Conservation (phyloP, 2,113 vertebrate genomes). For the Ophthalmolycus amberensis region DNA sequence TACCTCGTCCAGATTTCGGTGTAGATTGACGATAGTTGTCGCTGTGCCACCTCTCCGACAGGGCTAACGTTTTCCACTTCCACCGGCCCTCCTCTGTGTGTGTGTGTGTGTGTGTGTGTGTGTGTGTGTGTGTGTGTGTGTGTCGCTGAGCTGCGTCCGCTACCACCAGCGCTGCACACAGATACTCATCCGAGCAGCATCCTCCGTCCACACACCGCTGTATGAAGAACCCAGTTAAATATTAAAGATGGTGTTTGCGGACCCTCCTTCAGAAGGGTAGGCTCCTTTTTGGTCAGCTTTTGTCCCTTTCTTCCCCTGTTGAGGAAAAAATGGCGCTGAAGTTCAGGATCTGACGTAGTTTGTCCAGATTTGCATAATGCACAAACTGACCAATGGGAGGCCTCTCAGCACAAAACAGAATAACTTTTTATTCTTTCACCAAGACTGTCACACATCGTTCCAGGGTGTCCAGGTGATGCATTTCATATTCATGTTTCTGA, state of each 20-base stretch:
- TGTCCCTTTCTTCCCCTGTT: constrained; percentile 75
- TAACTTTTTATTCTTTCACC: constrained; percentile 47
- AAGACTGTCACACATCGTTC: not conserved
- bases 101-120: constrained; percentile 55
- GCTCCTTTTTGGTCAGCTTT: constrained; percentile 70
- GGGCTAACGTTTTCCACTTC: constrained; percentile 51
- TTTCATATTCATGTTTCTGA: not conserved
- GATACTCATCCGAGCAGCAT: constrained; percentile 56
- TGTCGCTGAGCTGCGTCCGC: constrained; percentile 56
- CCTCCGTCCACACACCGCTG: constrained; percentile 15
- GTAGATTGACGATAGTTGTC: constrained; percentile 58
- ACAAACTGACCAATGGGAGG: constrained; percentile 77
- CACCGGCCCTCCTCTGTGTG: constrained; percentile 58
- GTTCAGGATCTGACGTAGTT: constrained; percentile 83
- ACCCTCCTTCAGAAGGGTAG: not conserved
- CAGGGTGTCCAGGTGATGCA: not conserved
- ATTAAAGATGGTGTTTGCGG: constrained; percentile 5
- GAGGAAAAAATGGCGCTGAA: constrained; percentile 83
- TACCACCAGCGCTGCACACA: constrained; percentile 26
- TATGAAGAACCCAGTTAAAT: not conserved
- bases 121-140: constrained; percentile 57
- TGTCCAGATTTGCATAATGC: constrained; percentile 77
- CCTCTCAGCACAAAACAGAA: constrained; percentile 29
- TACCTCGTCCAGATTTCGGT: constrained; percentile 57
- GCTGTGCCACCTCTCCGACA: constrained; percentile 61